Base-by-base conservation (phyloP, 2,888 invertebrate species). In the Caenorhabditis sp. region DNA sequence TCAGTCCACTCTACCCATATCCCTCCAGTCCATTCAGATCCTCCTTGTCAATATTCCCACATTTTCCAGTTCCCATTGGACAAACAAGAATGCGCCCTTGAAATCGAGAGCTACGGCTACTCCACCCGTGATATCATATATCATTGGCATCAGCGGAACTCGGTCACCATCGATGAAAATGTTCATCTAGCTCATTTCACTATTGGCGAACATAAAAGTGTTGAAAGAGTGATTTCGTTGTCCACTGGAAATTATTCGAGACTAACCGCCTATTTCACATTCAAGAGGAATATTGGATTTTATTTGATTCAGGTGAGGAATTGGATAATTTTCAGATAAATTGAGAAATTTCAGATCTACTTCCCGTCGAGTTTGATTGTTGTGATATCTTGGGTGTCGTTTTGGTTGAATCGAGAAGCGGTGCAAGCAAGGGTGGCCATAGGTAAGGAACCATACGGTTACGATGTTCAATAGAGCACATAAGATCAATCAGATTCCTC, bases 161-260 rank as follows among this genome's bases (percentile, higher is more conserved):
- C 85, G 25, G 88, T 88, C n/a, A 83, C 82, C 20, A 83, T 88
- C 26, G 86, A 87, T 62, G 83, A 84, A 50, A 85, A 86, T 56
- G 88, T 89, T 1, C 86, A 88, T 68, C 74, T 88, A 63, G 89
- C 88, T 1, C 89, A 89, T 77, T 88, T 88, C 66, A 81, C 83
- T 12, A 84, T 89, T 27, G 84, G 83, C 31, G 85, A 85, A 8
- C 85, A 85, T 63, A 80, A 83, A 63, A 82, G 84, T 59, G 77
- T 83, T 52, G 87, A 87, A 63, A 75, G 88, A 50, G 72, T 82
- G n/a, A 88, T 88, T 25, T 83, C 81, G n/a, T 74, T 88, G 8
- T 85, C 84, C 38, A 88, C 88, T 23, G 88, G 88, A 21, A 88
- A 88, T 74, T 89, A 89, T 80, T 88, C 88, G 0, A 82, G 89